Percentiles rank a stretch among this genome's conserved stretches.
phyloP scores from a whole-genome alignment of 2,797 vertebrate genomes.

The Sphenopsis melanotis region DNA sequence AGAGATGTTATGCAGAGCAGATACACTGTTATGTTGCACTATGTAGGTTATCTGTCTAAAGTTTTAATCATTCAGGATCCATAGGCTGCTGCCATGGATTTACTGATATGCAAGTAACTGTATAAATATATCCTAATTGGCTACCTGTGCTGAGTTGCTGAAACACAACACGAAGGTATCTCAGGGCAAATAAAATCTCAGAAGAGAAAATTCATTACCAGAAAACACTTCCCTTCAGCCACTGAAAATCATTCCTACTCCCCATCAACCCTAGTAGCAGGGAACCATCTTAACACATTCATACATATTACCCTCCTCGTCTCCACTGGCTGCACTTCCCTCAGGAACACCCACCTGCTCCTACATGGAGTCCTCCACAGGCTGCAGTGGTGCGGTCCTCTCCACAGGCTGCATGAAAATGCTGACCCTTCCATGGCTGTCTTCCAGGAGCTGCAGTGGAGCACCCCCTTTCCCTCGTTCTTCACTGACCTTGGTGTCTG shows the following conservation, averaged over 20 bases:
- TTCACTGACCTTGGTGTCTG: not conserved
- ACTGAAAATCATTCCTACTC: not conserved
- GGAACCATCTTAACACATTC: not conserved
- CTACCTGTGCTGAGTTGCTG: not conserved
- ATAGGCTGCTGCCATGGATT: not conserved
- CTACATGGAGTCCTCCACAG: not conserved
- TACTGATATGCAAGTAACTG: not conserved
- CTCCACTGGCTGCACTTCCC: not conserved
- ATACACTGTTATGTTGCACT: not conserved
- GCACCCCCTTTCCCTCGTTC: not conserved
- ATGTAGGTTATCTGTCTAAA: not conserved
- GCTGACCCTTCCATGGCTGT: fast-evolving
- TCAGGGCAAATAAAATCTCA: not conserved
- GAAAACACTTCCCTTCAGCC: not conserved
- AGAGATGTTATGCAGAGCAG: not conserved
- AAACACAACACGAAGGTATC: not conserved
- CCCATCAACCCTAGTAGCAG: not conserved
- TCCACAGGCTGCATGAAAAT: not conserved
- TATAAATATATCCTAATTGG: not conserved
- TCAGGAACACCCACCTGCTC: not conserved
- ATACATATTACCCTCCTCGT: not conserved
- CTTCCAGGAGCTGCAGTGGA: not conserved
- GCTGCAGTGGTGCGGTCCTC: not conserved
- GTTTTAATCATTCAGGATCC: not conserved
- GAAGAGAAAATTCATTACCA: not conserved